Evolutionary conservation across 2,113 vertebrate genomes (phyloP).

Genomic region (Apistogramma diplotaenia): DNA sequence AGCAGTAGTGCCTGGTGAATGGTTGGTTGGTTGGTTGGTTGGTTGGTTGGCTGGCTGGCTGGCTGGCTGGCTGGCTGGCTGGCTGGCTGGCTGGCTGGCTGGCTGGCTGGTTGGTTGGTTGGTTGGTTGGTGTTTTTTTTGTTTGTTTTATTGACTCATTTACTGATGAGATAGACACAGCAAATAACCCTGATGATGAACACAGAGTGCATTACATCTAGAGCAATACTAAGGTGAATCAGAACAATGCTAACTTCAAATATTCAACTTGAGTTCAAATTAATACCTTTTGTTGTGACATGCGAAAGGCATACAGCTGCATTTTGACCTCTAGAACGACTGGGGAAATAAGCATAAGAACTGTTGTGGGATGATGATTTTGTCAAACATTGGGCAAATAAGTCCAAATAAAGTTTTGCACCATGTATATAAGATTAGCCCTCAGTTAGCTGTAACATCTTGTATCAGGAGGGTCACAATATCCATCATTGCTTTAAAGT

Average conservation of each 20-base stretch:
- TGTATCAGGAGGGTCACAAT: slow-evolving; percentile 1
- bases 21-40: too few species aligned
- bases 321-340: not conserved
- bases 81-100: too few species aligned
- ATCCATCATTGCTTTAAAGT: slow-evolving; percentile 5
- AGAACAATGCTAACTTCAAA: not conserved
- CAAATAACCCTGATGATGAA: not conserved
- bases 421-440: not conserved
- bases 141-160: not conserved
- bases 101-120: too few species aligned
- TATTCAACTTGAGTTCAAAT: not conserved
- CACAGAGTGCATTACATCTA: not conserved
- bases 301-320: not conserved
- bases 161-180: not conserved
- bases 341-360: not conserved
- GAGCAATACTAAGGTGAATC: not conserved
- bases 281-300: not conserved
- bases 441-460: not conserved
- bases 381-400: not conserved
- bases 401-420: not conserved
- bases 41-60: not conserved
- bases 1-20: not conserved
- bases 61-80: too few species aligned
- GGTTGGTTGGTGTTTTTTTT: not conserved
- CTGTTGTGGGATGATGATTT: not conserved